Percentiles rank a stretch among this genome's conserved stretches.
phyloP scores from a whole-genome alignment of 2,113 vertebrate species.

The Syngnathus scovelli region DNA sequence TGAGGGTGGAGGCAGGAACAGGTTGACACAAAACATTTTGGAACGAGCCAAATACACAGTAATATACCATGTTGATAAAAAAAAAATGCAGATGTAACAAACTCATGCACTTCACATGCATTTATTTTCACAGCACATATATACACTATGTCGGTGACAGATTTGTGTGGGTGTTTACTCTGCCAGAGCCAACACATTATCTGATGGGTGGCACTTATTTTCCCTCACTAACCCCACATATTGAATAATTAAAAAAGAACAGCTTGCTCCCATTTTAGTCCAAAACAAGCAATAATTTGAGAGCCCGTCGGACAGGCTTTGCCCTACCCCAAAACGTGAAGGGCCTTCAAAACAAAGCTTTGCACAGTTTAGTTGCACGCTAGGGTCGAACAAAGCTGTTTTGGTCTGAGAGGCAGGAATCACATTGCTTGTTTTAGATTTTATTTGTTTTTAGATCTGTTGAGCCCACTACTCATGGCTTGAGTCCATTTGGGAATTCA shows the following conservation, averaged over 20 bases:
- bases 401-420: constrained; percentile 47
- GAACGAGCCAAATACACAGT: background rate
- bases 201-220: constrained; percentile 45
- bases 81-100: background rate
- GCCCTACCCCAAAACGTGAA: constrained; percentile 49
- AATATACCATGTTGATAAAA: background rate
- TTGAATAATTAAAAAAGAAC: constrained; percentile 62
- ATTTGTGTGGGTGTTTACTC: constrained; percentile 58
- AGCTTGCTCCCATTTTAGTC: constrained; percentile 44
- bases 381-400: constrained; percentile 33
- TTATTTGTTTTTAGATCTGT: constrained; percentile 24
- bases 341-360: constrained; percentile 40
- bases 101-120: background rate
- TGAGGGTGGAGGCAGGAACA: too few relatives aligned
- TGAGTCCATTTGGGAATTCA: constrained; percentile 56
- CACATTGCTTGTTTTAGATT: constrained; percentile 52
- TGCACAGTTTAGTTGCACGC: constrained; percentile 38
- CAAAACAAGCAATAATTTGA: constrained; percentile 47
- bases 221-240: constrained; percentile 36
- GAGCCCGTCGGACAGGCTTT: constrained; percentile 47
- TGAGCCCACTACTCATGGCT: constrained; percentile 46
- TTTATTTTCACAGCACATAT: constrained; percentile 22
- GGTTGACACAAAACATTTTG: background rate
- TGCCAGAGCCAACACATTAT: constrained; percentile 51
- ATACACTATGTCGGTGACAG: constrained; percentile 42